phyloP scores from a whole-genome alignment of 2,113 vertebrate genomes.

The Eubucco bourcierii region DNA sequence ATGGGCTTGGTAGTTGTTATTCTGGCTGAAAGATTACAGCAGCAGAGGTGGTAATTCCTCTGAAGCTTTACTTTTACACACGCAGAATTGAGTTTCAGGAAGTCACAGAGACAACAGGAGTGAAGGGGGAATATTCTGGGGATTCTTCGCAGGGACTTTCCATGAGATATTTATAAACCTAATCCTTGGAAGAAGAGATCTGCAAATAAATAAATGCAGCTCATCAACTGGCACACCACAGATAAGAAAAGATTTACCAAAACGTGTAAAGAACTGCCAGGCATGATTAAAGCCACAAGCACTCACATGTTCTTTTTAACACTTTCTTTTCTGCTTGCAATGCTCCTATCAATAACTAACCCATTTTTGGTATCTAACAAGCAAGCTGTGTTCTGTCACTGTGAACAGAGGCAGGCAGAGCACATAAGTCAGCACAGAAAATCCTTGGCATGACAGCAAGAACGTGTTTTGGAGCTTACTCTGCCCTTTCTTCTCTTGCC shows the following conservation, averaged over 20 bases:
- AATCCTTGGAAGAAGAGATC: not conserved
- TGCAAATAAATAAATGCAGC: not conserved
- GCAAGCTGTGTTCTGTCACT: not conserved
- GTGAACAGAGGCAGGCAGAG: rapidly evolving
- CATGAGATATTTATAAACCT: not conserved
- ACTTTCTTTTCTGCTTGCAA: not conserved
- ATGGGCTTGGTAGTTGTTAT: not conserved
- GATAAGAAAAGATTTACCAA: not conserved
- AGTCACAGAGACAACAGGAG: not conserved
- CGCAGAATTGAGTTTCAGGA: not conserved
- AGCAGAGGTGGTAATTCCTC: not conserved
- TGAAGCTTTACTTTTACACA: not conserved
- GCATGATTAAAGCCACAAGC: not conserved
- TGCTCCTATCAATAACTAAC: not conserved
- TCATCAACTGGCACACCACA: rapidly evolving
- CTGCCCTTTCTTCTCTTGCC: not conserved
- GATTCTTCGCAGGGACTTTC: not conserved
- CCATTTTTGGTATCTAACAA: not conserved
- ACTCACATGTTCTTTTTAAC: not conserved
- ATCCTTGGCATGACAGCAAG: not conserved
- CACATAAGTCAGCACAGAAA: not conserved
- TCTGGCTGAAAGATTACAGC: not conserved
- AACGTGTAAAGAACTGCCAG: not conserved
- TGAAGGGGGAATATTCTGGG: not conserved
- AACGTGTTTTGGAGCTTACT: not conserved